These are phyloP conservation scores for Salticus scenicus DNA, from an alignment of 2,888 invertebrate genomes.

Conservation along the genomic window DNA sequence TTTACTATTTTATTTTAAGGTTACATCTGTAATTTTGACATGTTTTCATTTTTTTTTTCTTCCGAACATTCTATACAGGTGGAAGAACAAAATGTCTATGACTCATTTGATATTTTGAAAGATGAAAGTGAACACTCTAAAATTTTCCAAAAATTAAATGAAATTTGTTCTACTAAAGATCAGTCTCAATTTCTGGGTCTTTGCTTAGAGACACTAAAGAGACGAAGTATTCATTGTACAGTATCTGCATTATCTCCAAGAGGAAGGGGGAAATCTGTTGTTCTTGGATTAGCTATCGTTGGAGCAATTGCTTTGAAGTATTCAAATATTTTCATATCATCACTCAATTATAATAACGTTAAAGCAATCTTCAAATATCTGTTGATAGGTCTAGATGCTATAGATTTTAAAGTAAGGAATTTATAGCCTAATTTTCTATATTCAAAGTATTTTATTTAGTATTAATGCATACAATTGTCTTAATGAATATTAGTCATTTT, in stretches of 20 bases:
- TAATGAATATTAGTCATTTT: too few relatives aligned
- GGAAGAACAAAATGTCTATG: conserved; percentile 10
- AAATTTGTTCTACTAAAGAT: conserved; percentile 92
- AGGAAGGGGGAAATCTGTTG: conserved; percentile 98
- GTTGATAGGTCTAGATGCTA: conserved; percentile 93
- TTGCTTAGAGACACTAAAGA: conserved; percentile 95
- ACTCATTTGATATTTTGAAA: conserved; percentile 79
- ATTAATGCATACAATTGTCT: too few relatives aligned
- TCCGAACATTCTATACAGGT: conserved; percentile 65
- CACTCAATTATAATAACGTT: conserved; percentile 97
- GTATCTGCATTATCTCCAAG: conserved; percentile 96
- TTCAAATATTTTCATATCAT: conserved; percentile 97
- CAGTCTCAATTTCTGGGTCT: conserved; percentile 93
- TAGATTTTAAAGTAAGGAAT: conserved; percentile 83
- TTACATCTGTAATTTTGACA: background rate
- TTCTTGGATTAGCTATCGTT: conserved; percentile 91
- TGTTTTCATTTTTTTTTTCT: background rate
- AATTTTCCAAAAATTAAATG: conserved; percentile 90
- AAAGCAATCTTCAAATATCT: conserved; percentile 97
- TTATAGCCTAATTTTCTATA: too few relatives aligned
- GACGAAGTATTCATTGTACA: conserved; percentile 90
- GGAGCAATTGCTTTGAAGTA: conserved; percentile 82
- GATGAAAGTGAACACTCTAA: conserved; percentile 91
- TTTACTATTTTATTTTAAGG: background rate
- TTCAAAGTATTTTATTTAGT: too few relatives aligned